Evolutionary conservation across 2,113 vertebrate genomes (phyloP).

Genomic region (Arothron firmamentum): DNA sequence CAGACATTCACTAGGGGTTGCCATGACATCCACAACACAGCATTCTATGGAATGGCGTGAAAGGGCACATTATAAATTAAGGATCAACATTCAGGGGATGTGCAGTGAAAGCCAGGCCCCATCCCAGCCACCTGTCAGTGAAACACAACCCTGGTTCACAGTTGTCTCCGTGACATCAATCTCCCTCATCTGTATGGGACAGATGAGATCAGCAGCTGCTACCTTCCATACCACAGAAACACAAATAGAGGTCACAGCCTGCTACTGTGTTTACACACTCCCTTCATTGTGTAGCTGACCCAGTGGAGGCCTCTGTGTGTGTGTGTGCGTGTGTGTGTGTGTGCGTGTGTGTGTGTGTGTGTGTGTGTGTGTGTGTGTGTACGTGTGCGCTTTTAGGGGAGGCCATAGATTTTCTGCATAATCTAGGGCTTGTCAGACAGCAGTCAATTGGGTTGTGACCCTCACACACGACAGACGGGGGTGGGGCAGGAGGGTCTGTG

Average conservation of each 20-base stretch:
- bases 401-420: slow-evolving; percentile 53
- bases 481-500: slow-evolving; percentile 11
- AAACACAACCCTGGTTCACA: slow-evolving; percentile 59
- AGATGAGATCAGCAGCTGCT: slow-evolving; percentile 64
- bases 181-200: slow-evolving; percentile 53
- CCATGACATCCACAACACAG: fast-evolving
- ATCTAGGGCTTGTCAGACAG: slow-evolving; percentile 45
- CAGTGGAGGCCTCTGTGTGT: slow-evolving; percentile 33
- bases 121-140: slow-evolving; percentile 48
- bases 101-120: slow-evolving; percentile 10
- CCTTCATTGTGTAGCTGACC: slow-evolving; percentile 54
- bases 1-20: not conserved
- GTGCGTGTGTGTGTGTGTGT: too few species aligned
- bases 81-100: not conserved
- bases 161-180: slow-evolving; percentile 50
- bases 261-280: slow-evolving; percentile 65
- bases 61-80: not conserved
- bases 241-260: slow-evolving; percentile 54
- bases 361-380: slow-evolving; percentile 20
- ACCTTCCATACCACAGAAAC: slow-evolving; percentile 38
- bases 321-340: slow-evolving; percentile 18
- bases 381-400: slow-evolving; percentile 20
- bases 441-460: slow-evolving; percentile 38
- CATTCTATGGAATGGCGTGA: not conserved
- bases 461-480: slow-evolving; percentile 30